Evolutionary conservation across 2,797 vertebrate species (phyloP).

Genomic region (Acanthurus leucopareius): DNA sequence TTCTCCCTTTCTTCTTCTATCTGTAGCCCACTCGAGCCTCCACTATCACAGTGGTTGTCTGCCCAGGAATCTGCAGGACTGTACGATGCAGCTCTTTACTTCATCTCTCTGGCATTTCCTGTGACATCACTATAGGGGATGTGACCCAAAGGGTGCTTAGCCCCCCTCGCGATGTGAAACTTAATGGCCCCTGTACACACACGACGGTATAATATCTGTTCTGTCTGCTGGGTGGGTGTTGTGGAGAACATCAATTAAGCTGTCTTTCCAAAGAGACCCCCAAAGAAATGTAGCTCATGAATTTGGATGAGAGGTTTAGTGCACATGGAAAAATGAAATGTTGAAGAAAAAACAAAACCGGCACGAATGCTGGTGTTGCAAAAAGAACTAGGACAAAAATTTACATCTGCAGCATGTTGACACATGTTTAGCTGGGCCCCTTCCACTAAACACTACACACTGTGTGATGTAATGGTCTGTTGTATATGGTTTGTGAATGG

Average conservation of each 20-base stretch:
- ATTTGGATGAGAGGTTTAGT: slow-evolving; percentile 16
- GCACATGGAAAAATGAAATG: slow-evolving; percentile 10
- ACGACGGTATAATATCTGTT: slow-evolving; percentile 29
- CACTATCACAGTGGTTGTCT: slow-evolving; percentile 62
- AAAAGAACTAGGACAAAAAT: neutral
- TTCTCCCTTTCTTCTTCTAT: slow-evolving; percentile 39
- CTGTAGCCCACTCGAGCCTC: slow-evolving; percentile 40
- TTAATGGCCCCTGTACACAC: slow-evolving; percentile 48
- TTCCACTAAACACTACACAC: neutral
- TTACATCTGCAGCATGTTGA: neutral
- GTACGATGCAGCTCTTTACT: slow-evolving; percentile 64
- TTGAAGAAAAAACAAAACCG: neutral
- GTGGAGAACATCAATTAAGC: slow-evolving; percentile 25
- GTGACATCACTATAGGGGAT: slow-evolving; percentile 75
- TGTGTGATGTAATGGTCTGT: slow-evolving; percentile 41
- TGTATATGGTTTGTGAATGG: slow-evolving; percentile 35
- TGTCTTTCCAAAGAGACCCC: slow-evolving; percentile 9
- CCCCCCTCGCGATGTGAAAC: slow-evolving; percentile 33
- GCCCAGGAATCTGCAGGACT: slow-evolving; percentile 65
- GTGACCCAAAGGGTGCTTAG: slow-evolving; percentile 61
- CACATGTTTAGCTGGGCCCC: neutral
- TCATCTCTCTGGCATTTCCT: slow-evolving; percentile 82
- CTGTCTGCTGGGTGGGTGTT: slow-evolving; percentile 15
- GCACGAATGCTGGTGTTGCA: neutral
- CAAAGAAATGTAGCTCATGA: slow-evolving; percentile 2